Conservation (phyloP, 2,113 vertebrate genomes). For the Typhlomys cinereus region DNA sequence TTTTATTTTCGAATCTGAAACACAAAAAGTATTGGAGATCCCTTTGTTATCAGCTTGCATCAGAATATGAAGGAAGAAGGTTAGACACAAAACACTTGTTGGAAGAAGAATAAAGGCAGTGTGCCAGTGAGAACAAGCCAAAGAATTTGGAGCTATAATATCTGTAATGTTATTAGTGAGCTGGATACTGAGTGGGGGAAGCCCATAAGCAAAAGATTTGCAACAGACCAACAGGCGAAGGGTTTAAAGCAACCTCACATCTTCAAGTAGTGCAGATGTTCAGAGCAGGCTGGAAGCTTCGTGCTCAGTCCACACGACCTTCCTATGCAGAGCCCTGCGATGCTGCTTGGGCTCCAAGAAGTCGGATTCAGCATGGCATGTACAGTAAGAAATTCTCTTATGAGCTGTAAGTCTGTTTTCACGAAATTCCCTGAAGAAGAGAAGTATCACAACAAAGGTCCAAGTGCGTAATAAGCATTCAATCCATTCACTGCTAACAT, state of each 20-base stretch:
- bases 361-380: not conserved
- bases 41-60: slow-evolving; percentile 66
- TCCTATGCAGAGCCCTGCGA: not conserved
- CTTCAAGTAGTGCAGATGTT: slow-evolving; percentile 1
- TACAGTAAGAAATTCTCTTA: slow-evolving; percentile 18
- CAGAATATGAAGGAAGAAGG: slow-evolving; percentile 56
- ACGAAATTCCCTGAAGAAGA: slow-evolving; percentile 19
- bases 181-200: not conserved
- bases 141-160: slow-evolving; percentile 57
- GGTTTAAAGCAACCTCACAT: slow-evolving; percentile 24
- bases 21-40: slow-evolving; percentile 51
- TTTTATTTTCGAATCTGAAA: slow-evolving; percentile 49
- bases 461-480: slow-evolving; percentile 43
- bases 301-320: not conserved
- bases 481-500: slow-evolving; percentile 11
- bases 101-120: slow-evolving; percentile 70
- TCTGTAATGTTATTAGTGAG: slow-evolving; percentile 63
- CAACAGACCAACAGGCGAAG: not conserved
- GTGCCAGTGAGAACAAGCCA: slow-evolving; percentile 65
- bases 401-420: slow-evolving; percentile 29
- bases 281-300: not conserved
- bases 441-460: slow-evolving; percentile 50
- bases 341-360: not conserved
- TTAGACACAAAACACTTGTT: slow-evolving; percentile 66
- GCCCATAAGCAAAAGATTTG: slow-evolving; percentile 51